These are phyloP conservation scores for Gymnodraco acuticeps DNA, from an alignment of 2,797 vertebrate genomes.

Conservation along the genomic window DNA sequence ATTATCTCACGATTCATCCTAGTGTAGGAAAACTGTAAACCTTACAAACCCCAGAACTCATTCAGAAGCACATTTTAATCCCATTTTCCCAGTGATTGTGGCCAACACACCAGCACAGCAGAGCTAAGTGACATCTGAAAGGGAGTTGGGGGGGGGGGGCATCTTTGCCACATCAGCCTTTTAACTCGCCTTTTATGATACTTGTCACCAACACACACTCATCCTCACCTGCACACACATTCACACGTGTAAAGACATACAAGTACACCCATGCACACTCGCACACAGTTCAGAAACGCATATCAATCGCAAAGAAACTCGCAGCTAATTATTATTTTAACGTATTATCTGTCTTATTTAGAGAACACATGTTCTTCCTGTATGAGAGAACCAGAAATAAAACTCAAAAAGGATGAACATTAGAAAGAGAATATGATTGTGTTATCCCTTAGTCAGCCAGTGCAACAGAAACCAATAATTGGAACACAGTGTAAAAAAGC, in stretches of 20 bases:
- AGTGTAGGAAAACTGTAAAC: constrained; percentile 33
- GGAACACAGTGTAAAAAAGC: constrained; percentile 99
- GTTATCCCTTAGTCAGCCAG: constrained; percentile 93
- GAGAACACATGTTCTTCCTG: constrained; percentile 71
- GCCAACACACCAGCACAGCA: constrained; percentile 41
- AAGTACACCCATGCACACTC: constrained; percentile 16
- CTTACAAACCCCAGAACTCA: constrained; percentile 30
- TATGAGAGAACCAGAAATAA: constrained; percentile 78
- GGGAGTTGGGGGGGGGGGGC: background rate
- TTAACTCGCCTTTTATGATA: constrained; percentile 54
- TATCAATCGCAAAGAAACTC: constrained; percentile 45
- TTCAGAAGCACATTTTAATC: constrained; percentile 54
- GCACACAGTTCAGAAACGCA: constrained; percentile 32
- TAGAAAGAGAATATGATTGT: constrained; percentile 78
- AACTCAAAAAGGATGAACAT: constrained; percentile 76
- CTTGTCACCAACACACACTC: constrained; percentile 38
- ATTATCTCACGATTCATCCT: constrained; percentile 66
- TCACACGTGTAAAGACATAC: constrained; percentile 15
- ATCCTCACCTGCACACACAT: background rate
- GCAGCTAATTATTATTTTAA: constrained; percentile 63
- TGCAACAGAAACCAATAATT: constrained; percentile 95
- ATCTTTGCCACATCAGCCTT: constrained; percentile 41
- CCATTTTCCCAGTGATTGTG: constrained; percentile 34
- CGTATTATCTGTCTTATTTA: constrained; percentile 67
- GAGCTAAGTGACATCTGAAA: constrained; percentile 52